phyloP scores from a whole-genome alignment of 2,797 vertebrate species.

The Pelobates cultripes region DNA sequence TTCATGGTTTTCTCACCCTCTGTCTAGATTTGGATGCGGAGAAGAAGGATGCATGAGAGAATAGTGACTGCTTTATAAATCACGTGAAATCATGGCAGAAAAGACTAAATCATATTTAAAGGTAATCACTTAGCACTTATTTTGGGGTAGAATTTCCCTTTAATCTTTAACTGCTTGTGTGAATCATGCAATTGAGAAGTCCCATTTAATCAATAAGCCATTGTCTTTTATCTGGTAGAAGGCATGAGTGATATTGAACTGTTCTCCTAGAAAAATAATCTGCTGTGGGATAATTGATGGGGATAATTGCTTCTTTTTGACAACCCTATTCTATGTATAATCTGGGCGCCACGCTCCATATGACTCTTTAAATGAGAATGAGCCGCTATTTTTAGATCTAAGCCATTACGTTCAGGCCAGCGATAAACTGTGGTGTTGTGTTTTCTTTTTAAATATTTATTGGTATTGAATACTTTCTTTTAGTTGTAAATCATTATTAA shows the following conservation, averaged over 20 bases:
- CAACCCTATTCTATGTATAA: background rate
- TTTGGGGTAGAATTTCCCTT: conserved; percentile 3
- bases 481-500: too few relatives aligned
- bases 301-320: background rate
- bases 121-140: background rate
- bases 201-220: conserved; percentile 7
- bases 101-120: background rate
- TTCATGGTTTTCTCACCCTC: too few relatives aligned
- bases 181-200: background rate
- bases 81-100: background rate
- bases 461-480: too few relatives aligned
- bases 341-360: background rate
- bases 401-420: background rate
- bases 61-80: background rate
- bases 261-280: conserved; percentile 1
- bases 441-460: too few relatives aligned
- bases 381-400: background rate
- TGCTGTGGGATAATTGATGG: background rate
- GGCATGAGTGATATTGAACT: conserved; percentile 6
- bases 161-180: background rate
- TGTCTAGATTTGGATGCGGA: too few relatives aligned
- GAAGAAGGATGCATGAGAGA: background rate
- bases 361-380: background rate
- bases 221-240: conserved; percentile 9
- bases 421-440: too few relatives aligned